phyloP scores from a whole-genome alignment of 2,888 invertebrate genomes.

The Hemistola chrysoprasaria region DNA sequence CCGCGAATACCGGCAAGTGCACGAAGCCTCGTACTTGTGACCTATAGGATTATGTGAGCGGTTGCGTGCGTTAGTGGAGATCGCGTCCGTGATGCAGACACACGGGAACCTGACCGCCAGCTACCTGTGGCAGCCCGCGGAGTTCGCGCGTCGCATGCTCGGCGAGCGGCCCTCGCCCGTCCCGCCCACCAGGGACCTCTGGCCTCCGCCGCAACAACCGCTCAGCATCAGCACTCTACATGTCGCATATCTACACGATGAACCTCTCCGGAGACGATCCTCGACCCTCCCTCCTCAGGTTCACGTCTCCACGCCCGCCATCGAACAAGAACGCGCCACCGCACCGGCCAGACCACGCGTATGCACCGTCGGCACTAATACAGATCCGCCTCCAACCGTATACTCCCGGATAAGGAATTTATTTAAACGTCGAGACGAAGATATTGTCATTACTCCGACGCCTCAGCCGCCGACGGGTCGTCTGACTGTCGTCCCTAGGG shows the following conservation, averaged over 20 bases:
- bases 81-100: constrained; percentile 67
- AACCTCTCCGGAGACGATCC: constrained; percentile 53
- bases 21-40: constrained; percentile 66
- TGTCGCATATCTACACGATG: constrained; percentile 68
- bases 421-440: constrained; percentile 47
- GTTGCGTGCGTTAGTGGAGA: constrained; percentile 58
- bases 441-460: constrained; percentile 35
- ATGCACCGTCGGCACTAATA: constrained; percentile 72
- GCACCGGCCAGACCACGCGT: constrained; percentile 41
- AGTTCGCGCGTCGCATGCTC: constrained; percentile 70
- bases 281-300: constrained; percentile 61
- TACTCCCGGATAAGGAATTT: constrained; percentile 48
- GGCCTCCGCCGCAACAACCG: constrained; percentile 64
- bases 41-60: constrained; percentile 67
- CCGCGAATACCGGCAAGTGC: constrained; percentile 70
- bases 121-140: constrained; percentile 77
- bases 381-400: constrained; percentile 62
- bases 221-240: constrained; percentile 74
- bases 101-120: constrained; percentile 74
- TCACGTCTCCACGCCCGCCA: constrained; percentile 41
- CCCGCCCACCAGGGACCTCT: constrained; percentile 70
- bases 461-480: constrained; percentile 47
- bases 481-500: constrained; percentile 57
- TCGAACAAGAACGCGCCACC: constrained; percentile 39
- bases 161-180: constrained; percentile 73